Evolutionary conservation across 2,888 invertebrate genomes (phyloP).

Genomic region (Eilema griseolum): DNA sequence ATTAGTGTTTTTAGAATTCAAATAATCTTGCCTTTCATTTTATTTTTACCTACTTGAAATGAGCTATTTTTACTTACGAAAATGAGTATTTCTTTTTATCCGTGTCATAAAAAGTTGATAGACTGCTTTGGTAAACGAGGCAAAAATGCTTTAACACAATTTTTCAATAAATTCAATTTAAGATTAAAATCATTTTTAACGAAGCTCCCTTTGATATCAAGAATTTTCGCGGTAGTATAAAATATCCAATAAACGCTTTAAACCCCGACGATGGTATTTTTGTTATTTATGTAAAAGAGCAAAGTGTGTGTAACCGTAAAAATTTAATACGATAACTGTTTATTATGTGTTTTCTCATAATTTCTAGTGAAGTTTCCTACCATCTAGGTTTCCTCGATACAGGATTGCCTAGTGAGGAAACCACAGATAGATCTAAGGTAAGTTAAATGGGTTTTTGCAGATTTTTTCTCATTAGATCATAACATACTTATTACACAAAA

Average conservation of each 20-base stretch:
- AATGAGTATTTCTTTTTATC: slow-evolving; percentile 33
- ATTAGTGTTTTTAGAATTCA: too few relatives aligned
- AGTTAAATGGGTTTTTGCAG: too few relatives aligned
- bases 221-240: slow-evolving; percentile 14
- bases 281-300: background rate
- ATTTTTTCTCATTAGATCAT: too few relatives aligned
- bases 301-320: too few relatives aligned
- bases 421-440: too few relatives aligned
- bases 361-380: background rate
- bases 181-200: slow-evolving; percentile 55
- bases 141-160: slow-evolving; percentile 59
- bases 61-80: background rate
- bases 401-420: too few relatives aligned
- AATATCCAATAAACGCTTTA: background rate
- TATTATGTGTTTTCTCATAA: background rate
- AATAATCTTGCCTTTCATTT: too few relatives aligned
- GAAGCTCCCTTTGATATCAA: slow-evolving; percentile 45
- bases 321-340: too few relatives aligned
- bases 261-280: background rate
- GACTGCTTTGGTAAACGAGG: slow-evolving; percentile 56
- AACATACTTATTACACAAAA: too few relatives aligned
- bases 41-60: background rate
- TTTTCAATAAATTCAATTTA: slow-evolving; percentile 63
- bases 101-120: slow-evolving; percentile 62
- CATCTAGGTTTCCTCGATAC: too few relatives aligned